A percentile compares a stretch with the other conserved stretches of the same genome.
Conservation (phyloP, 2,797 vertebrate genomes). For the Galagoides demidoff region DNA sequence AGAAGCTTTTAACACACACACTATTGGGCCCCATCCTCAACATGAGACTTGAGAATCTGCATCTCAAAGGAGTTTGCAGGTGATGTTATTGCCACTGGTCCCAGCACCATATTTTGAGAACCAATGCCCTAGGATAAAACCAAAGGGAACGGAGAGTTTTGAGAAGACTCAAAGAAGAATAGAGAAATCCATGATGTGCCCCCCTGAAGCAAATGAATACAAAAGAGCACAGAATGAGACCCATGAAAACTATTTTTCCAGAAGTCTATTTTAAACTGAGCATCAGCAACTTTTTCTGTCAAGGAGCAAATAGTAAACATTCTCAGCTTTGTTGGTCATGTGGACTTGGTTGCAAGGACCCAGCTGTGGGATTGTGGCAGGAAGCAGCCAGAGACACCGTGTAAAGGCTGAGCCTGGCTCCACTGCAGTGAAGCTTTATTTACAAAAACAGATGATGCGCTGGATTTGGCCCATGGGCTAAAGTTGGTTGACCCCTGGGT, state of each 20-base stretch:
- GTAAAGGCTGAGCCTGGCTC: neutral
- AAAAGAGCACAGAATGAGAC: neutral
- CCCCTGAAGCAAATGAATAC: neutral
- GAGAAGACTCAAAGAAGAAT: too few species aligned
- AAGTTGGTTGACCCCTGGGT: neutral
- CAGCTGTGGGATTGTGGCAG: neutral
- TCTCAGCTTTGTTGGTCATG: neutral
- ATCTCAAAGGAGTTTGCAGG: neutral
- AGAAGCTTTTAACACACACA: neutral
- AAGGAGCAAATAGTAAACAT: neutral
- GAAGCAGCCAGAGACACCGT: neutral
- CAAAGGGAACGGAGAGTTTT: neutral
- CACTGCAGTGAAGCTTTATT: constrained; percentile 44
- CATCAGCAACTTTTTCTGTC: neutral
- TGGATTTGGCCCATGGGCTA: neutral
- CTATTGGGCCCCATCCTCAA: too few species aligned
- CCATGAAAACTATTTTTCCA: neutral
- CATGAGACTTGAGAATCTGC: neutral
- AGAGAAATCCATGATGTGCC: neutral
- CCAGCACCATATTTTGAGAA: neutral
- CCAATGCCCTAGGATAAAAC: neutral
- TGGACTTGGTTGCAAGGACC: neutral
- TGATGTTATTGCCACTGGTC: neutral
- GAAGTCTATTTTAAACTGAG: neutral
- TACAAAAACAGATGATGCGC: neutral